Evolutionary conservation across 2,113 vertebrate genomes (phyloP).

Genomic region (Crotalus horridus): DNA sequence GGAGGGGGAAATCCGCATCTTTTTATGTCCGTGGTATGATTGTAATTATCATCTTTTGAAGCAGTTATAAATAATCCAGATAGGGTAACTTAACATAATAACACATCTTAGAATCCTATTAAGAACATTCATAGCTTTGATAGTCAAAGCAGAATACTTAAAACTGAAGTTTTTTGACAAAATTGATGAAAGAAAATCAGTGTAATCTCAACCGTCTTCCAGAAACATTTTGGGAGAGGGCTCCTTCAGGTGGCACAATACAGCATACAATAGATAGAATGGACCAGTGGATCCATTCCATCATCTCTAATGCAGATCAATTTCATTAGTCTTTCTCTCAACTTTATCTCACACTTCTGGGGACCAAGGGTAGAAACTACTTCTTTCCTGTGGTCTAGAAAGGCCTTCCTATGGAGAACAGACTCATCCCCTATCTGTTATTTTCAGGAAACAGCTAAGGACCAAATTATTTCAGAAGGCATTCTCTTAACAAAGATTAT

Average conservation of each 20-base stretch:
- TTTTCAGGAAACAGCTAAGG: neutral
- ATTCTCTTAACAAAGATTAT: neutral
- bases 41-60: constrained; percentile 11
- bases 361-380: neutral
- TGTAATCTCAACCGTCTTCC: neutral
- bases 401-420: neutral
- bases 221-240: neutral
- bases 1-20: constrained; percentile 31
- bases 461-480: neutral
- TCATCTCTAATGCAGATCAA: neutral
- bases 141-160: neutral
- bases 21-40: constrained; percentile 12
- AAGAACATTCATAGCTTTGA: neutral
- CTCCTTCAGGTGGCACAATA: neutral
- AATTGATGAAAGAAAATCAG: neutral
- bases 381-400: neutral
- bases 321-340: neutral
- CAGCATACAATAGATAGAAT: neutral
- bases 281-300: neutral
- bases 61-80: neutral
- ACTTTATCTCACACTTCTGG: neutral
- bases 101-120: neutral
- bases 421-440: neutral
- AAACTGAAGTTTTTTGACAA: neutral
- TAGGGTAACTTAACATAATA: neutral